A percentile compares a stretch with the other conserved stretches of the same genome.
Evolutionary conservation across 2,797 vertebrate genomes (phyloP).

Genomic region (Gymnothorax reevesii): DNA sequence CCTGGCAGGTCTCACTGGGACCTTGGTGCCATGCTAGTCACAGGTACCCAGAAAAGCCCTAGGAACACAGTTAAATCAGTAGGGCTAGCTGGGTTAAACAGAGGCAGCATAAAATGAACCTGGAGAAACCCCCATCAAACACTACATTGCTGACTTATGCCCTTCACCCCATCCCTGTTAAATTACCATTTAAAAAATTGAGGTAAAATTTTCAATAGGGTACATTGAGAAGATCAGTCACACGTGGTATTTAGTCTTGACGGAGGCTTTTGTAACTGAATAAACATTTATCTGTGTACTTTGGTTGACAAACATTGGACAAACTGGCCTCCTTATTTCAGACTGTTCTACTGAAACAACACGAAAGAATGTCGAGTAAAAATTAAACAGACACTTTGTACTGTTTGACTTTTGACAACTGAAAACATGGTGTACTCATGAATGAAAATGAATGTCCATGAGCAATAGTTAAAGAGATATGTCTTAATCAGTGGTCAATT

Average conservation of each 20-base stretch:
- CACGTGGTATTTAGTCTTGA: background rate
- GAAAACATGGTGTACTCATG: background rate
- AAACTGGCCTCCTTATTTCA: background rate
- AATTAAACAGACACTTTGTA: conserved; percentile 45
- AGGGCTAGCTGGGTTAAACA: too few relatives aligned
- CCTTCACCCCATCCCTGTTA: too few relatives aligned
- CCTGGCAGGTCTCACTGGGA: too few relatives aligned
- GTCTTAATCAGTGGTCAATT: too few relatives aligned
- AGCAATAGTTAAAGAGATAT: background rate
- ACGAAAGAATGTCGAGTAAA: conserved; percentile 20
- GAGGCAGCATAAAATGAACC: too few relatives aligned
- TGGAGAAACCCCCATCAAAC: background rate
- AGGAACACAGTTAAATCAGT: too few relatives aligned
- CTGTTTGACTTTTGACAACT: conserved; percentile 2
- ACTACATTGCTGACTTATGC: background rate
- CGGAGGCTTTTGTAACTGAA: conserved; percentile 18
- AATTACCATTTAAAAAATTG: background rate
- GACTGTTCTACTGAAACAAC: background rate
- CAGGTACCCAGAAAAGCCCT: too few relatives aligned
- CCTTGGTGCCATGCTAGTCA: too few relatives aligned
- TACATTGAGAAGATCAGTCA: background rate
- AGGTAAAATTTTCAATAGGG: background rate
- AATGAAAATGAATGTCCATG: background rate
- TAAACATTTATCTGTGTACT: conserved; percentile 47
- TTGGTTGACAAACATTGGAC: conserved; percentile 45